Evolutionary conservation across 92 coral and sea anemone genomes (phyloP), one percentile per base, ranked within the genome.

Genomic region (Epizoanthus illoricatus): DNA sequence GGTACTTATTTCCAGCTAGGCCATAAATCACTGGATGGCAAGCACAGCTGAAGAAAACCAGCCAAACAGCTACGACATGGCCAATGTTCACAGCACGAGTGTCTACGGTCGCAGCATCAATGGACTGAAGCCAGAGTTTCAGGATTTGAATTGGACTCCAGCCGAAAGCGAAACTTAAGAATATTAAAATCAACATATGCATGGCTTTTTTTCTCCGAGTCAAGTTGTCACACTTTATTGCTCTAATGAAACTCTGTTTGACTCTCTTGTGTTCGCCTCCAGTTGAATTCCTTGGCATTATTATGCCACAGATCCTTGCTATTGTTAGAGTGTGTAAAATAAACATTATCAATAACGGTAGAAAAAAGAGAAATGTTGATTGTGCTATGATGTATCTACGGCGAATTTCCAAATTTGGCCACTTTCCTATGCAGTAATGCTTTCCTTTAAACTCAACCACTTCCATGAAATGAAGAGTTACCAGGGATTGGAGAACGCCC

Each of bases 11-110:
- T 21, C 97, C 91, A 71, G 87, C 85, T 19, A 92, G 69, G 16
- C 97, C 90, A 62, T 90, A 92, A 66, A 92, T 88, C 39, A 92
- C 69, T 1, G 97, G 97, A 81, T 92, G 97, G 56, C 90, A 85
- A 8, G 84, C 90, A 6, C 92, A 83, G 41, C 82, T 92, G 69
- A 88, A 81, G 76, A 74, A 92, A 18, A 76, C 63, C 79, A 92
- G 33, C 90, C 91, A 90, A 66, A 67, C 7, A 4, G 66, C 81
- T 7, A 88, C 81, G 28, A 84, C 83, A 57, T 20, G 81, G 12
- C 71, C 66, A 36, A 90, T 81, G 60, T 92, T 92, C 41, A 66
- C 19, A 7, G 85, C 61, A 61, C 67, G 73, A 1, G 11, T 16
- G 39, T 64, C 81, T 2, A 75, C 23, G 1, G 17, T 9, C 19